These are phyloP conservation scores for Diarsia rubi DNA, from an alignment of 2,888 invertebrate species.

Conservation along the genomic window DNA sequence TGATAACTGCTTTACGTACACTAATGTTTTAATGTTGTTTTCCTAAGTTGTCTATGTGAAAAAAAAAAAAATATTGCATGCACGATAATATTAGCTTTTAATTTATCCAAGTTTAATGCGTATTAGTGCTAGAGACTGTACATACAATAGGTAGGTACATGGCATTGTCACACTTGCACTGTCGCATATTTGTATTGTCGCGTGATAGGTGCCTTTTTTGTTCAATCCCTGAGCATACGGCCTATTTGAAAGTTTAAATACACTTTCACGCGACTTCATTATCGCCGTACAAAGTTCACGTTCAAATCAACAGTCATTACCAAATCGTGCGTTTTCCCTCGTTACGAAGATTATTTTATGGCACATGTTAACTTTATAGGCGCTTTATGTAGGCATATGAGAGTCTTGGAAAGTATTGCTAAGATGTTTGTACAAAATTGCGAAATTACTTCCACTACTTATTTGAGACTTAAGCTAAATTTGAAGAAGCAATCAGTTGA, in stretches of 20 bases:
- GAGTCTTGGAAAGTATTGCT: conserved; percentile 8
- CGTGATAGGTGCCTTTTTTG: conserved; percentile 45
- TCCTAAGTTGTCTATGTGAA: not conserved
- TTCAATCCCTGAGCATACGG: conserved; percentile 29
- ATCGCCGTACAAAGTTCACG: conserved; percentile 56
- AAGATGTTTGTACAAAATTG: conserved; percentile 17
- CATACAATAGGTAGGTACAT: conserved; percentile 30
- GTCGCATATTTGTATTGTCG: conserved; percentile 38
- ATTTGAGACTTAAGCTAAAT: not conserved
- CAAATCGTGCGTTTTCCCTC: conserved; percentile 60
- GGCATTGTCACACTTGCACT: not conserved
- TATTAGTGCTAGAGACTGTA: not conserved
- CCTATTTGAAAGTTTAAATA: conserved; percentile 59
- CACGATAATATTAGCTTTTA: not conserved
- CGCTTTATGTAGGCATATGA: not conserved
- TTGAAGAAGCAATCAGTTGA: not conserved
- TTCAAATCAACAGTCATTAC: conserved; percentile 53
- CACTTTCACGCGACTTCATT: conserved; percentile 61
- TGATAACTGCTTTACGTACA: too few relatives aligned
- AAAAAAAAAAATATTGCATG: not conserved
- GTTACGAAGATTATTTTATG: conserved; percentile 45
- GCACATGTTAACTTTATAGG: conserved; percentile 15
- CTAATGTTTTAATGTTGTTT: not conserved
- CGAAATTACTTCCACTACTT: conserved; percentile 3
- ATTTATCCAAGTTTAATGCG: not conserved